These are phyloP conservation scores for Drosophila rhopaloa DNA, from an alignment of 1,140 invertebrate species.

Conservation along the genomic window DNA sequence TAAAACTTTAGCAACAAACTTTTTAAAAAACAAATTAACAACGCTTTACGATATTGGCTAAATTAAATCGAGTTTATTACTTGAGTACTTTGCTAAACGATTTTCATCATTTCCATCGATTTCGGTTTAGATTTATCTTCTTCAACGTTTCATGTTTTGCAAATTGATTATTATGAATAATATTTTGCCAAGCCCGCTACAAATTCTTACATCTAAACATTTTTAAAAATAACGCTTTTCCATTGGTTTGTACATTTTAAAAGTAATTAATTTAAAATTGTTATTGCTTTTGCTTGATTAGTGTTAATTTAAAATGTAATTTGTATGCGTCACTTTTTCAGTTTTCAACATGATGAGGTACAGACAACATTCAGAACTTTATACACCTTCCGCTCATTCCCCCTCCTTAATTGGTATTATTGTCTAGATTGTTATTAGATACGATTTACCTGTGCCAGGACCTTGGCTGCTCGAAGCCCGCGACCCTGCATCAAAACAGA, in stretches of 20 bases:
- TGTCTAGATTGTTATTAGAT: conserved; percentile 38
- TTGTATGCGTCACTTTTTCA: conserved; percentile 50
- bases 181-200: conserved; percentile 71
- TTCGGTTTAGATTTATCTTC: conserved; percentile 27
- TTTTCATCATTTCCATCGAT: conserved; percentile 32
- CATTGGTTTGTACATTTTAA: conserved; percentile 69
- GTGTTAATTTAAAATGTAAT: conserved; percentile 39
- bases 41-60: conserved; percentile 71
- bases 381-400: conserved; percentile 45
- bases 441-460: conserved; percentile 64
- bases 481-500: conserved; percentile 83
- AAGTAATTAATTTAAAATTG: conserved; percentile 69
- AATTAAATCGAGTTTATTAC: conserved; percentile 52
- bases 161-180: conserved; percentile 49
- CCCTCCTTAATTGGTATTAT: conserved; percentile 32
- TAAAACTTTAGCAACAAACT: conserved; percentile 79
- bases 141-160: conserved; percentile 14
- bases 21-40: conserved; percentile 82
- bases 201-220: conserved; percentile 36
- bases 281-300: conserved; percentile 61
- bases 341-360: conserved; percentile 79
- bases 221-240: conserved; percentile 34
- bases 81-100: conserved; percentile 45
- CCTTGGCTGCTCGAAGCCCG: conserved; percentile 53
- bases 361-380: conserved; percentile 59